Evolutionary conservation across 2,888 invertebrate genomes (phyloP), one percentile per base, ranked within the genome.

Genomic region (Helleia helle): DNA sequence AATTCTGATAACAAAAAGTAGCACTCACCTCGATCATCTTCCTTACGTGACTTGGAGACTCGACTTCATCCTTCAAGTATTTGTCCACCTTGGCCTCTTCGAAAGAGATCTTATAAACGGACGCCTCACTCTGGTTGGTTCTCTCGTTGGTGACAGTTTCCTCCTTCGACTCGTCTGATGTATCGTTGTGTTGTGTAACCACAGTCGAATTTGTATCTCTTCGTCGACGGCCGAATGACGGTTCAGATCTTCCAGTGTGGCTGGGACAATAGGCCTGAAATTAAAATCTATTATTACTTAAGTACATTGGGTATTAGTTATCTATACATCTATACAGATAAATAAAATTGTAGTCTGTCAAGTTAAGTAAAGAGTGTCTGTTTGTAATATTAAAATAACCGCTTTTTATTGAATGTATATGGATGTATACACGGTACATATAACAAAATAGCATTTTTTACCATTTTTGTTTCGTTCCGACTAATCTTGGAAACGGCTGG

Each of bases 21-120:
- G n/a, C 30, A 43, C 52, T 64, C 71, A 93, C 94, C 87, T 94
- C 93, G 52, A 95, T 94, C 93, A 95, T 94, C 83, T 94, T 94
- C 49, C 94, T 85, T 18, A 95, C 94, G 65, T 92, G 93, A 64
- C 95, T 94, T 8, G 90, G 89, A 2, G 86, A 87, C 38, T 87
- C 87, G 5, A 86, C 83, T 26, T 86, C 86, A 26, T 86, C 79
- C 48, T 87, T 86, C 38, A 86, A 66, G 51, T 84, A 80, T 36
- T 77, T 74, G 49, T 79, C 77, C 11, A 83, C 76, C 1, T 56
- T 65, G 0, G 80, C 73, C 44, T 74, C 74, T 65, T 67, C 85
- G 51, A 59, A 75, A 2, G 71, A 81, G 43, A 69, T 71, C 59
- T 80, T 77, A 57, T 71, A 79, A 4, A 75, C 69, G 1, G 61